A percentile compares a stretch with the other conserved stretches of the same genome.
Conservation (phyloP, 2,888 invertebrate genomes). For the Ophion ellenae region DNA sequence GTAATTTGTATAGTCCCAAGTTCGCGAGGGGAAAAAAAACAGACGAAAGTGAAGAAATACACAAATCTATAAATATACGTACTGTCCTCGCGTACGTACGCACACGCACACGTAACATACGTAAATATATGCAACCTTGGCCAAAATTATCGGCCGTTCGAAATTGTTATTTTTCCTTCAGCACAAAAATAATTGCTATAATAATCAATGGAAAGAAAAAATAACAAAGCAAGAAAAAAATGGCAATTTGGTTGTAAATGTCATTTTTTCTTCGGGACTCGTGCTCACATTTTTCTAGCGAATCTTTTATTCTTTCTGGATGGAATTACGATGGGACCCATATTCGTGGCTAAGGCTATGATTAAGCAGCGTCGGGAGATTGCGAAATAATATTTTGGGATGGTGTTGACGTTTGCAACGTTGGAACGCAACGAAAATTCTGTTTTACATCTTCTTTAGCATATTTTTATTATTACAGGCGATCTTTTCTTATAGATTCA, state of each 20-base stretch:
- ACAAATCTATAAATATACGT: not conserved
- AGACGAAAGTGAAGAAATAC: not conserved
- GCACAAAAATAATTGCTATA: not conserved
- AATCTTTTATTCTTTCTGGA: no score
- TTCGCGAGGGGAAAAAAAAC: slow-evolving; percentile 26
- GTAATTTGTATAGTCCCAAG: slow-evolving; percentile 41
- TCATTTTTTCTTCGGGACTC: not conserved
- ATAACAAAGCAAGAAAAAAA: not conserved
- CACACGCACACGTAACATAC: not conserved
- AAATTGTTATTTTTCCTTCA: not conserved
- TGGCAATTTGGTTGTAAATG: not conserved
- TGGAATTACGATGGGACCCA: no score
- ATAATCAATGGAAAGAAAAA: not conserved
- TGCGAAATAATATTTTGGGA: no score
- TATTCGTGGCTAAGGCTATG: no score
- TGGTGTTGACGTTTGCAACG: no score
- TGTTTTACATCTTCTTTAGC: no score
- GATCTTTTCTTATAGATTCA: no score
- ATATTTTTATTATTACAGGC: no score
- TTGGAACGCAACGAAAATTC: no score
- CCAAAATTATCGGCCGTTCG: not conserved
- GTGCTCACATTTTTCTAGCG: no score
- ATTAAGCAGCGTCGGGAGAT: no score
- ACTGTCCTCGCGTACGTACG: not conserved
- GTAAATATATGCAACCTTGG: not conserved